A percentile compares a stretch with the other conserved stretches of the same genome.
Conservation (phyloP, 1,140 invertebrate species). For the Drosophila bocki region DNA sequence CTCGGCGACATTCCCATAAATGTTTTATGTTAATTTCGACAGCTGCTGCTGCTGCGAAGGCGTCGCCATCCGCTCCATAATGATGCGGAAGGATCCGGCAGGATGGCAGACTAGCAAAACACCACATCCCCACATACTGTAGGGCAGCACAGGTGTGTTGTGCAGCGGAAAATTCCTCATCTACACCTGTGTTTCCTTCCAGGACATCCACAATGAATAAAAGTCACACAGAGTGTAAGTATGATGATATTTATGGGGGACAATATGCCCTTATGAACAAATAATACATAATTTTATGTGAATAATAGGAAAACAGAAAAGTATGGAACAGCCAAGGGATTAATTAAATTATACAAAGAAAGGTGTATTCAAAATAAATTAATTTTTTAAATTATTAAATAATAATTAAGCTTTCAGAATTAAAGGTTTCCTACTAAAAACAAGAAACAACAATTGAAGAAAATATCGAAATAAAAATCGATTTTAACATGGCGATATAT, state of each 20-base stretch:
- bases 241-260: neutral
- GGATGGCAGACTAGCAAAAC: too few relatives aligned
- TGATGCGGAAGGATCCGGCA: slow-evolving; percentile 28
- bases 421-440: too few relatives aligned
- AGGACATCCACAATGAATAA: neutral
- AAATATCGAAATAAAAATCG: too few relatives aligned
- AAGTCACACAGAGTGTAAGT: neutral
- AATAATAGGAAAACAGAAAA: neutral
- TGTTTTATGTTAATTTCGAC: slow-evolving; percentile 74
- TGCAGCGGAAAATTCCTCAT: slow-evolving; percentile 11
- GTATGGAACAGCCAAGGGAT: neutral
- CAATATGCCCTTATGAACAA: neutral
- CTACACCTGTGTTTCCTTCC: neutral
- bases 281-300: neutral
- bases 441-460: too few relatives aligned
- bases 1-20: slow-evolving; percentile 68
- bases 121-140: neutral
- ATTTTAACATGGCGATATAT: too few relatives aligned
- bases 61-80: slow-evolving; percentile 15
- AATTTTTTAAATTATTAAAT: neutral
- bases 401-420: neutral
- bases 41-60: slow-evolving; percentile 26
- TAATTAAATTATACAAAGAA: neutral
- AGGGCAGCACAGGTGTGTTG: neutral
- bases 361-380: neutral